Conservation (phyloP, 2,113 vertebrate species). For the Motacilla alba region DNA sequence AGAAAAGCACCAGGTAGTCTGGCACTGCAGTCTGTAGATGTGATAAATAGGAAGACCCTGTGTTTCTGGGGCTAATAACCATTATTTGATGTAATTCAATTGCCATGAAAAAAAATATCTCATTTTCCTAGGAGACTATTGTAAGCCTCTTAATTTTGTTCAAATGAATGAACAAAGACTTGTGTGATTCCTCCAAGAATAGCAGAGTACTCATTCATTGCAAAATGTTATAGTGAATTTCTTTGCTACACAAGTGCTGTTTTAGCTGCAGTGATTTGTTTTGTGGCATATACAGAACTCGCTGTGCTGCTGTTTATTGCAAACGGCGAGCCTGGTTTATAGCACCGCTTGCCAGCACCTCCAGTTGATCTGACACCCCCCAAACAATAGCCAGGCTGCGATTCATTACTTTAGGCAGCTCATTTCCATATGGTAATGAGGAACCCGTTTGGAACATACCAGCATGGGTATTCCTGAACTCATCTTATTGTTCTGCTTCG, state of each 20-base stretch:
- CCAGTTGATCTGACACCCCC: not conserved
- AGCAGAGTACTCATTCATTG: not conserved
- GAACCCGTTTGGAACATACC: not conserved
- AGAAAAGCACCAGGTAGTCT: not conserved
- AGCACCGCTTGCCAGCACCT: not conserved
- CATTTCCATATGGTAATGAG: not conserved
- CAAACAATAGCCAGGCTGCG: not conserved
- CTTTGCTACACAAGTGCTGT: not conserved
- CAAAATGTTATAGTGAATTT: not conserved
- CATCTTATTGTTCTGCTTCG: not conserved
- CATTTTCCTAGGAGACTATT: not conserved
- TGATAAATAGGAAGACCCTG: not conserved
- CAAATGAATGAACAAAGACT: not conserved
- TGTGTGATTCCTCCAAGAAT: not conserved
- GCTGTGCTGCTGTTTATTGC: not conserved
- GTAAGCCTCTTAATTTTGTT: not conserved
- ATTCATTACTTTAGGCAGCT: not conserved
- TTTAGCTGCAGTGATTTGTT: not conserved
- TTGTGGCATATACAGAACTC: not conserved
- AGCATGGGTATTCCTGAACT: not conserved
- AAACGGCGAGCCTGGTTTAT: not conserved
- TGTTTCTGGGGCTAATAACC: not conserved
- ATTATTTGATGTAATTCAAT: not conserved
- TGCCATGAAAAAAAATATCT: not conserved
- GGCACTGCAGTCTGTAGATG: not conserved